phyloP scores from a whole-genome alignment of 2,113 vertebrate genomes.

The Manacus vitellinus region DNA sequence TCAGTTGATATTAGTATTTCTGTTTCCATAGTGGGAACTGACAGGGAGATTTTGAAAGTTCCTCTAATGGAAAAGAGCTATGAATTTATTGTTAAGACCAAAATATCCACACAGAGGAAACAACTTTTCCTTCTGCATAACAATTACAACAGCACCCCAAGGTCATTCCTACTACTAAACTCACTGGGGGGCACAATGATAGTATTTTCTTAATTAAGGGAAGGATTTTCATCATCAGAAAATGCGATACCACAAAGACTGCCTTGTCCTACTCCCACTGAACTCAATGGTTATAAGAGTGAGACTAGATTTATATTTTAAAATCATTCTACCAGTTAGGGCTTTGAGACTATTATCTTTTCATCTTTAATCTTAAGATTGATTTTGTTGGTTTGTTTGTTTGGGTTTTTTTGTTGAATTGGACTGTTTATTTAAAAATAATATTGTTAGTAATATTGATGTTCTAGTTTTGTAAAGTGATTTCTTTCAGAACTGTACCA shows the following conservation, averaged over 20 bases:
- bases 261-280: not conserved
- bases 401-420: rapidly evolving
- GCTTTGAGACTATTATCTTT: not conserved
- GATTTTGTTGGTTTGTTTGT: not conserved
- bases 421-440: not conserved
- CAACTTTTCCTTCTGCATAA: not conserved
- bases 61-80: not conserved
- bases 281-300: not conserved
- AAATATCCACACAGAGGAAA: not conserved
- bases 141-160: not conserved
- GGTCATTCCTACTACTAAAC: not conserved
- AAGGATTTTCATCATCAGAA: not conserved
- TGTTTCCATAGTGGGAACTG: not conserved
- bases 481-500: not conserved
- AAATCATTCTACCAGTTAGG: not conserved
- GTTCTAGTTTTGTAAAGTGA: not conserved
- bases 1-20: not conserved
- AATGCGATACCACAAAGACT: not conserved
- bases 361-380: not conserved
- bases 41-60: not conserved
- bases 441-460: not conserved
- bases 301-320: not conserved
- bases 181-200: not conserved
- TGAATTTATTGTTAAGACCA: not conserved
- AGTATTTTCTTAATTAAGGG: not conserved